Conservation (phyloP, 2,113 vertebrate genomes). For the Megalops atlanticus region DNA sequence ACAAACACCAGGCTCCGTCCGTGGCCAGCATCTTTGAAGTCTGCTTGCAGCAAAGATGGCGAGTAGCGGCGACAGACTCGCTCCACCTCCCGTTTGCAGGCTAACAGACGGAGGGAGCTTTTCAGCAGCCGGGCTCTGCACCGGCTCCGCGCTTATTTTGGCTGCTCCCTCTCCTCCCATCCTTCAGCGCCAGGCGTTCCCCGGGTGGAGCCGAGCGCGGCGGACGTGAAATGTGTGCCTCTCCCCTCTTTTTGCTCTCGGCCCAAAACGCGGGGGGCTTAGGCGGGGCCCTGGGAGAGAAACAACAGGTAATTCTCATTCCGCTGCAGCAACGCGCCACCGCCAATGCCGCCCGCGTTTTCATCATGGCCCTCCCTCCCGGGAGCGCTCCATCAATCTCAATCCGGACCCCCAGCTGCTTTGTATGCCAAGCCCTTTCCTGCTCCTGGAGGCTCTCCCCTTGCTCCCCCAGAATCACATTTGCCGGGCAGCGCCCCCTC, state of each 20-base stretch:
- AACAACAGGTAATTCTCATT: slow-evolving; percentile 51
- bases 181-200: slow-evolving; percentile 16
- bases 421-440: slow-evolving; percentile 51
- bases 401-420: slow-evolving; percentile 58
- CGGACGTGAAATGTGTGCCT: slow-evolving; percentile 20
- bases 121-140: background rate
- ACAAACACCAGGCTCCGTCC: background rate
- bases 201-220: slow-evolving; percentile 8
- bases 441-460: slow-evolving; percentile 35
- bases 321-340: slow-evolving; percentile 34
- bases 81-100: too few relatives aligned
- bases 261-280: slow-evolving; percentile 11
- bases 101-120: too few relatives aligned
- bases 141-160: background rate
- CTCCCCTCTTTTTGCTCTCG: background rate
- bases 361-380: slow-evolving; percentile 53
- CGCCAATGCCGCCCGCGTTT: slow-evolving; percentile 38
- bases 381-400: slow-evolving; percentile 56
- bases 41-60: background rate
- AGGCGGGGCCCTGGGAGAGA: slow-evolving; percentile 31
- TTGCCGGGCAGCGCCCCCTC: slow-evolving; percentile 32
- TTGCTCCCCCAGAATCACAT: slow-evolving; percentile 56
- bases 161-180: slow-evolving; percentile 21
- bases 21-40: background rate
- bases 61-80: too few relatives aligned